Percentiles rank a stretch among this genome's conserved stretches.
Conservation (phyloP, 2,888 invertebrate species). For the Atherix ibis region DNA sequence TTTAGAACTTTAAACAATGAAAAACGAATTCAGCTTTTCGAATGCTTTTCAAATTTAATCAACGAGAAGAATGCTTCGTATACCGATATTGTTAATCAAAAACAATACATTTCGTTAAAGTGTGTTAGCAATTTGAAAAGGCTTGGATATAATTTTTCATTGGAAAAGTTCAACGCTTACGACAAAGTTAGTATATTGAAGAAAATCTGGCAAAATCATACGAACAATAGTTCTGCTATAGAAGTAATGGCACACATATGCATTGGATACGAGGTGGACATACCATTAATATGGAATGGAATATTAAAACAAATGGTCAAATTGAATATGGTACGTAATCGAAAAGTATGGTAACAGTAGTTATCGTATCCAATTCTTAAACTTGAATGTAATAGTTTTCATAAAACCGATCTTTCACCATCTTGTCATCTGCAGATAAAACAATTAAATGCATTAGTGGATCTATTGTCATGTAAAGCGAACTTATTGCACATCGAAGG, state of each 20-base stretch:
- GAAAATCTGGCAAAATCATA: conserved; percentile 28
- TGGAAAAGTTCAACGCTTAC: conserved; percentile 28
- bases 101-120: conserved; percentile 27
- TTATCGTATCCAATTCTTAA: background rate
- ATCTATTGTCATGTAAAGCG: conserved; percentile 24
- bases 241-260: conserved; percentile 30
- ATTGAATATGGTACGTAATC: conserved; percentile 24
- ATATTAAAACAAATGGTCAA: conserved; percentile 30
- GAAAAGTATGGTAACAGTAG: conserved; percentile 1
- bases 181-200: conserved; percentile 30
- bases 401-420: background rate
- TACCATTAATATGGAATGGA: conserved; percentile 31
- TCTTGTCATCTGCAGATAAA: conserved; percentile 5
- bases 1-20: conserved; percentile 19
- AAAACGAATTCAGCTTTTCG: conserved; percentile 28
- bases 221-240: conserved; percentile 23
- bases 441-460: conserved; percentile 25
- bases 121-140: conserved; percentile 30
- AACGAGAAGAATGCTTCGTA: conserved; percentile 20
- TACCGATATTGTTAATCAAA: conserved; percentile 22
- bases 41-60: conserved; percentile 29
- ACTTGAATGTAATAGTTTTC: background rate
- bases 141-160: conserved; percentile 27
- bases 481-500: conserved; percentile 24
- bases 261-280: conserved; percentile 26